These are phyloP conservation scores for Aphelinus atriplicis DNA, from an alignment of 1,140 invertebrate genomes.

Conservation along the genomic window DNA sequence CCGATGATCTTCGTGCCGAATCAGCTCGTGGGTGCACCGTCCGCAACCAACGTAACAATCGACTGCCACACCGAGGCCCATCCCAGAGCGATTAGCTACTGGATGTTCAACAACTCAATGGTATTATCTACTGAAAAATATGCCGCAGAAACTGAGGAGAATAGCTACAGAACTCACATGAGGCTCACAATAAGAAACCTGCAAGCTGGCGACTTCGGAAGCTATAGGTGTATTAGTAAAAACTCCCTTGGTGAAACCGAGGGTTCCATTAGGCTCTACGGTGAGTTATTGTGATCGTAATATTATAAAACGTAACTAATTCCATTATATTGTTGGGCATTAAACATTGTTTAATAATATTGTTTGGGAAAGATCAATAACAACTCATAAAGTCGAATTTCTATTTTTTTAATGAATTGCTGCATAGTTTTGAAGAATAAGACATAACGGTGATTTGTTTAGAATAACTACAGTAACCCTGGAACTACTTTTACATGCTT, in stretches of 20 bases:
- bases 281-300: slow-evolving; percentile 70
- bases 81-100: slow-evolving; percentile 91
- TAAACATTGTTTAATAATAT: neutral
- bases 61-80: slow-evolving; percentile 94
- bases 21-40: slow-evolving; percentile 88
- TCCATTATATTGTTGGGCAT: neutral
- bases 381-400: no score
- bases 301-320: neutral
- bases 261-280: slow-evolving; percentile 89
- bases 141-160: slow-evolving; percentile 79
- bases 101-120: slow-evolving; percentile 89
- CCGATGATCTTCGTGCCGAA: slow-evolving; percentile 93
- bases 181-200: slow-evolving; percentile 84
- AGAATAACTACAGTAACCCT: no score
- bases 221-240: slow-evolving; percentile 89
- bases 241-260: slow-evolving; percentile 94
- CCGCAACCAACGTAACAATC: slow-evolving; percentile 88
- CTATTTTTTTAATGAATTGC: no score
- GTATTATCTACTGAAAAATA: slow-evolving; percentile 85
- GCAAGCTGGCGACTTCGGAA: slow-evolving; percentile 81
- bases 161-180: slow-evolving; percentile 87
- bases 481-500: no score
- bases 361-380: no score
- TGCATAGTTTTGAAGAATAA: no score
- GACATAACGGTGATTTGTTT: no score